Evolutionary conservation across 2,113 vertebrate genomes (phyloP).

Genomic region (Gorsachius goisagi): DNA sequence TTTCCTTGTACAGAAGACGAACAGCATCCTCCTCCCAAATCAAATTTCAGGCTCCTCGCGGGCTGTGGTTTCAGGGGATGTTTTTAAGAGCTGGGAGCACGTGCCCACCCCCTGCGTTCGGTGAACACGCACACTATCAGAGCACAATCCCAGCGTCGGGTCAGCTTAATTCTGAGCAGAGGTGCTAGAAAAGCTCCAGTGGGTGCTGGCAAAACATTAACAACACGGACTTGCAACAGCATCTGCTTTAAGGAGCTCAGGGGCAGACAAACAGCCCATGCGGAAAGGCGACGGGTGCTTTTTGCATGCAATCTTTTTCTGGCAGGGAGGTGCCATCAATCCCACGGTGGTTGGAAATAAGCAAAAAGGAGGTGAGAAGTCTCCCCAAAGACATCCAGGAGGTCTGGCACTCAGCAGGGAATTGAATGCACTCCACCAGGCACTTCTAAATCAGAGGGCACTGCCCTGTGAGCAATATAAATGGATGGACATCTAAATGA

Average conservation of each 20-base stretch:
- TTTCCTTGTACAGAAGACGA: neutral
- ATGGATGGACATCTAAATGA: neutral
- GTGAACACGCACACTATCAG: neutral
- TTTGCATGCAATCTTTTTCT: neutral
- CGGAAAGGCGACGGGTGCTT: accelerated
- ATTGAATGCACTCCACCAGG: neutral
- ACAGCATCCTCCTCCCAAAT: neutral
- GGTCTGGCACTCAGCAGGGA: neutral
- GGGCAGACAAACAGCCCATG: neutral
- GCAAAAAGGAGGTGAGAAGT: neutral
- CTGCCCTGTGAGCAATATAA: neutral
- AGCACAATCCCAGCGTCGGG: accelerated
- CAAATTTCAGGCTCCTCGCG: neutral
- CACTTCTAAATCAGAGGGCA: neutral
- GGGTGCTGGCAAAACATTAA: accelerated
- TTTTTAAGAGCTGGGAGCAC: neutral
- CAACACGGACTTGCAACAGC: neutral
- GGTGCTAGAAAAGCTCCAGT: neutral
- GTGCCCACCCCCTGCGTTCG: accelerated
- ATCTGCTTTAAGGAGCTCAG: neutral
- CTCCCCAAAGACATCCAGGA: neutral
- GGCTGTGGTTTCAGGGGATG: neutral
- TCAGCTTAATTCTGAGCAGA: neutral
- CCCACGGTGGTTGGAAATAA: accelerated
- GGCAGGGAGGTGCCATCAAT: neutral